A percentile compares a stretch with the other conserved stretches of the same genome.
These are phyloP conservation scores for Dasyprocta punctata DNA, from an alignment of 2,113 vertebrate genomes.

Conservation along the genomic window DNA sequence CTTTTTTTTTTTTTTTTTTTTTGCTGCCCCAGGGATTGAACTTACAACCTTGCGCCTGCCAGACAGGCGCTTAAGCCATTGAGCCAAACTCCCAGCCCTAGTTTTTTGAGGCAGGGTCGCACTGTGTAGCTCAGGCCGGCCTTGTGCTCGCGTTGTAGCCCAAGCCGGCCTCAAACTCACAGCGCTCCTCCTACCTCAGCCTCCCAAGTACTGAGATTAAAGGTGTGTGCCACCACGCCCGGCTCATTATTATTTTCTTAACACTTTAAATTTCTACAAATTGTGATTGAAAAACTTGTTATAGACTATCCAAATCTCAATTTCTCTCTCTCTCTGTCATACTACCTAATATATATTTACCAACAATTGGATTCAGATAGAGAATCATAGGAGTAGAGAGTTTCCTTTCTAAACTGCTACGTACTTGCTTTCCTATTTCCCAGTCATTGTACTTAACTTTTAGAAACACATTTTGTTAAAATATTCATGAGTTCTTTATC, in stretches of 20 bases:
- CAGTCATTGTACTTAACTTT: constrained; percentile 21
- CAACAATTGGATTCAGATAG: neutral
- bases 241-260: constrained; percentile 1
- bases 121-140: too few relatives aligned
- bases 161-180: too few relatives aligned
- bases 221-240: too few relatives aligned
- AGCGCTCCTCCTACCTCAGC: too few relatives aligned
- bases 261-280: neutral
- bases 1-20: too few relatives aligned
- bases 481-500: constrained; percentile 28
- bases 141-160: too few relatives aligned
- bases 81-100: too few relatives aligned
- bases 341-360: neutral
- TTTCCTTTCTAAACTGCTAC: constrained; percentile 16
- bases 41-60: too few relatives aligned
- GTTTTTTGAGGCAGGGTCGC: too few relatives aligned
- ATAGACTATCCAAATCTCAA: neutral
- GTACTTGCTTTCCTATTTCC: neutral
- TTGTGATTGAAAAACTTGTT: neutral
- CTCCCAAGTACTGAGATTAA: too few relatives aligned
- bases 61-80: too few relatives aligned
- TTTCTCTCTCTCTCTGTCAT: neutral
- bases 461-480: neutral
- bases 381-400: neutral
- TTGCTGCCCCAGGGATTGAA: too few relatives aligned